phyloP scores from a whole-genome alignment of 1,140 invertebrate species.

The Phymorhynchus buccinoides region DNA sequence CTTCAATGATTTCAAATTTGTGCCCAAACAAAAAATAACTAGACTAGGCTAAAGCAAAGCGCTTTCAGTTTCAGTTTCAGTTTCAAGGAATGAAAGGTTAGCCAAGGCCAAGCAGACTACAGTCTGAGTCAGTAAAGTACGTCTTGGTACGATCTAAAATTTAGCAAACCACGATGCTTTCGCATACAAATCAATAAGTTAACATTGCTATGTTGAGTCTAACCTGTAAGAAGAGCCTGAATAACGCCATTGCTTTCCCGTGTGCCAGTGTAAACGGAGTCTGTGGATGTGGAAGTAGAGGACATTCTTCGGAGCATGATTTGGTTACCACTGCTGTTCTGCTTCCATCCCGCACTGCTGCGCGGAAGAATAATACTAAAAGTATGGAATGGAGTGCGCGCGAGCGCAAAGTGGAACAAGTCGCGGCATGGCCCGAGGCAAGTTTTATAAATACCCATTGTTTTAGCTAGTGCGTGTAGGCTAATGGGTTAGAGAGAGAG shows the following conservation, averaged over 20 bases:
- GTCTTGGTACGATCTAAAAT: no score
- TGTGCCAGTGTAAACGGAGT: not conserved
- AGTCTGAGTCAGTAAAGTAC: no score
- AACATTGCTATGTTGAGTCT: not conserved
- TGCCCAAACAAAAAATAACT: no score
- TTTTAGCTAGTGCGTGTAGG: not conserved
- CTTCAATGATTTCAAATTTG: no score
- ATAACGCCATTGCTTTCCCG: slow-evolving; percentile 23
- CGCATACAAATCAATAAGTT: no score
- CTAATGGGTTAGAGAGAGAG: not conserved
- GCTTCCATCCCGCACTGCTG: not conserved
- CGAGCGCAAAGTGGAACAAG: not conserved
- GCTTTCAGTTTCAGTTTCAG: not conserved
- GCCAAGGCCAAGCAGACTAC: no score
- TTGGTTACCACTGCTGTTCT: not conserved
- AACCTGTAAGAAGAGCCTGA: slow-evolving; percentile 22
- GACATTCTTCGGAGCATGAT: no score
- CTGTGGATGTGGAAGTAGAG: not conserved
- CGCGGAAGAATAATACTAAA: not conserved
- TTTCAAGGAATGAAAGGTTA: no score
- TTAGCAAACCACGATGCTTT: no score
- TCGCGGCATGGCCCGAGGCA: not conserved
- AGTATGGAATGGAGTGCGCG: not conserved
- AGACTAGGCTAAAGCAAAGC: no score
- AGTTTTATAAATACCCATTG: not conserved